A percentile compares a stretch with the other conserved stretches of the same genome.
Conservation (phyloP, 2,888 invertebrate genomes). For the Priocnemis perturbator region DNA sequence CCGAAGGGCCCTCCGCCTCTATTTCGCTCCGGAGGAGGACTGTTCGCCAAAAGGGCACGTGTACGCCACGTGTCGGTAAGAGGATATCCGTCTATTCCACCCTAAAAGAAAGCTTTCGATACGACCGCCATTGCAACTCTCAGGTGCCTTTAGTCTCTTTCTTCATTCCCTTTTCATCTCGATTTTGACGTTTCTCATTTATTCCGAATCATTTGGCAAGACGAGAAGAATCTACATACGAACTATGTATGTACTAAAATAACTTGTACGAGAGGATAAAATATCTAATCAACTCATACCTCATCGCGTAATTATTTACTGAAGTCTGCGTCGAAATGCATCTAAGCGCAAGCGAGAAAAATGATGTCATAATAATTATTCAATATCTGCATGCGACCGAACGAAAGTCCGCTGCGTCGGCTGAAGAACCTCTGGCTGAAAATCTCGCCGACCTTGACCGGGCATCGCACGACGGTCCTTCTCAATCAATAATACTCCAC, state of each 20-base stretch:
- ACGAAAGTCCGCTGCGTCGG: too few relatives aligned
- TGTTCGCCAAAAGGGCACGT: slow-evolving; percentile 67
- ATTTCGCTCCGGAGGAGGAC: slow-evolving; percentile 56
- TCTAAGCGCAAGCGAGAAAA: too few relatives aligned
- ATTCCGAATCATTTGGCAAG: neutral
- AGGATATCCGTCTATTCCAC: slow-evolving; percentile 72
- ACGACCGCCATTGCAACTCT: neutral
- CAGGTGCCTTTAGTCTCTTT: slow-evolving; percentile 8
- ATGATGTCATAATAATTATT: too few relatives aligned
- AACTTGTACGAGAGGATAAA: too few relatives aligned
- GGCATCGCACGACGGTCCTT: neutral
- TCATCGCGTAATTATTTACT: too few relatives aligned
- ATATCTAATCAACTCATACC: too few relatives aligned
- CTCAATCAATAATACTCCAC: neutral
- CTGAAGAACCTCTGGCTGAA: too few relatives aligned
- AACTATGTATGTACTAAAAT: too few relatives aligned
- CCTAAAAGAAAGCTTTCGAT: slow-evolving; percentile 49
- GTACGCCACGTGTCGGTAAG: slow-evolving; percentile 74
- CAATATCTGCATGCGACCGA: too few relatives aligned
- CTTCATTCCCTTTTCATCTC: slow-evolving; percentile 7
- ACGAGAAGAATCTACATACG: too few relatives aligned
- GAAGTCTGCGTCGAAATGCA: too few relatives aligned
- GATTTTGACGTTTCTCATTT: neutral
- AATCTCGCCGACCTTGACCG: slow-evolving; percentile 2
- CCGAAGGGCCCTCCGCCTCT: slow-evolving; percentile 49